Evolutionary conservation across 2,888 invertebrate genomes (phyloP).

Genomic region (Cotesia congregata): DNA sequence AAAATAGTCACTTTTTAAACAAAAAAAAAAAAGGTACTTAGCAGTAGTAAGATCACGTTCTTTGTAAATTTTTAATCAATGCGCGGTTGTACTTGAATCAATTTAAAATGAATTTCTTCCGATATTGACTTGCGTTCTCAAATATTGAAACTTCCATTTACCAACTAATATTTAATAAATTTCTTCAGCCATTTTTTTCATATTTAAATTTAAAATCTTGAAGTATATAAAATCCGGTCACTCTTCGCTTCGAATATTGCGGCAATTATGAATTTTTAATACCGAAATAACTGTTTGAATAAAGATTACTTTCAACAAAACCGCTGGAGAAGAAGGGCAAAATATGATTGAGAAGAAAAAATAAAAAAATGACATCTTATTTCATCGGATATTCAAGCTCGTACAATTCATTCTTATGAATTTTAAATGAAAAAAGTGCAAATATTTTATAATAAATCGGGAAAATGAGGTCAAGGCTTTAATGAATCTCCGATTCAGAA

Average conservation of each 20-base stretch:
- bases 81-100: too few relatives aligned
- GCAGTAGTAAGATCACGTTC: too few relatives aligned
- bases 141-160: not conserved
- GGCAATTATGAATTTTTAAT: not conserved
- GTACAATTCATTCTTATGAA: conserved; percentile 20
- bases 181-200: not conserved
- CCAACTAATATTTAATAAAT: not conserved
- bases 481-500: conserved; percentile 15
- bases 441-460: conserved; percentile 22
- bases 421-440: conserved; percentile 6
- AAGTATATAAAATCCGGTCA: not conserved
- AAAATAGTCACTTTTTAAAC: too few relatives aligned
- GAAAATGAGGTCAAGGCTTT: conserved; percentile 26
- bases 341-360: not conserved
- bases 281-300: not conserved
- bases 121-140: not conserved
- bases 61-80: too few relatives aligned
- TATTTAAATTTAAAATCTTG: not conserved
- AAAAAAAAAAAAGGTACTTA: too few relatives aligned
- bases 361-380: not conserved
- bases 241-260: not conserved
- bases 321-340: not conserved
- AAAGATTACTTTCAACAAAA: not conserved
- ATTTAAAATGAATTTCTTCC: not conserved
- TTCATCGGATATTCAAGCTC: conserved; percentile 6